Evolutionary conservation across 2,888 invertebrate genomes (phyloP).

Genomic region (Candidula unifasciata): DNA sequence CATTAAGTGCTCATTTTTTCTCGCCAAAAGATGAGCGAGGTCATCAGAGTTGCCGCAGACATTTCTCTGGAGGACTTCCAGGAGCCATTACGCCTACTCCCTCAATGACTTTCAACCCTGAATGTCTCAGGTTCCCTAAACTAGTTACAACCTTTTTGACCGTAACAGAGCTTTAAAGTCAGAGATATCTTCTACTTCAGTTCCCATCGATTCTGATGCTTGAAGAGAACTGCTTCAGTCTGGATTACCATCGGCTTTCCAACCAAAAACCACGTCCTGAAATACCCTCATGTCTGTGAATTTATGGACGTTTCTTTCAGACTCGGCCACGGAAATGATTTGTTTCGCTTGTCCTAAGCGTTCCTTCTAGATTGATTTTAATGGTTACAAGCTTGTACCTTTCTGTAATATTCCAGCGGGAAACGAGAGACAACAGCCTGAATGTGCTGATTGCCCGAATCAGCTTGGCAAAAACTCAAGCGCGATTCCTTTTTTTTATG

Average conservation of each 20-base stretch:
- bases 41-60: not conserved
- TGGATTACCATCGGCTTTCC: conserved; percentile 6
- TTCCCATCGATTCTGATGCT: conserved; percentile 17
- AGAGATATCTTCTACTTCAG: conserved; percentile 31
- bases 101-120: not conserved
- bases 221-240: not conserved
- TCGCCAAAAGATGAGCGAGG: not conserved
- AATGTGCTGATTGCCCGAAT: not conserved
- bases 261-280: not conserved
- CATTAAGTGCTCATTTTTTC: not conserved
- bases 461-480: not conserved
- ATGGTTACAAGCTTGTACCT: not conserved
- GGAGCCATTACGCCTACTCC: conserved; percentile 7
- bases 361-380: conserved; percentile 44
- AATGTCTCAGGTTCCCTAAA: conserved; percentile 26
- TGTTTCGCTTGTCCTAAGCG: conserved; percentile 32
- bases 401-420: not conserved
- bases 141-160: not conserved
- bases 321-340: conserved; percentile 41
- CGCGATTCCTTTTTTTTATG: not conserved
- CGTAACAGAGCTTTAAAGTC: conserved; percentile 38
- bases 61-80: not conserved
- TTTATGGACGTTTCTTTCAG: conserved; percentile 19
- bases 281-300: conserved; percentile 23
- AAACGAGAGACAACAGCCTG: too few relatives aligned